Evolutionary conservation across 2,888 invertebrate genomes (phyloP).

Genomic region (Drosophila neonasuta): DNA sequence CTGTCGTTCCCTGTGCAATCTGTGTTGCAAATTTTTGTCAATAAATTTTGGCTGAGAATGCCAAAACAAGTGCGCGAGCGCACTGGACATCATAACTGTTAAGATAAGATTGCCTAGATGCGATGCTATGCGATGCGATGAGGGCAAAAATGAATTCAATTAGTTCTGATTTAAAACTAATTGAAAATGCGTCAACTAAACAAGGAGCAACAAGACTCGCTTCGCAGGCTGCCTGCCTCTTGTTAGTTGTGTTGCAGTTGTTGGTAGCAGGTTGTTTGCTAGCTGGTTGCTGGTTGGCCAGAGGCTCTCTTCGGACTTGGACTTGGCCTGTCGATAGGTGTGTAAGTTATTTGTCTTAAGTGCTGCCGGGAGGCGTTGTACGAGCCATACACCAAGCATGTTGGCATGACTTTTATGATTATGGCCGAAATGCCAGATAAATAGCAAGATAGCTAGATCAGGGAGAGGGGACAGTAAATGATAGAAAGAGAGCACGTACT

Average conservation of each 20-base stretch:
- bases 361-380: constrained; percentile 63
- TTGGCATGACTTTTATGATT: constrained; percentile 51
- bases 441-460: not conserved
- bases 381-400: constrained; percentile 26
- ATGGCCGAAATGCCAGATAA: constrained; percentile 31
- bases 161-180: constrained; percentile 76
- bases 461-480: not conserved
- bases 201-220: constrained; percentile 11
- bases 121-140: constrained; percentile 30
- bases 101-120: constrained; percentile 70
- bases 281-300: not conserved
- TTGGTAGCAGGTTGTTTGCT: not conserved
- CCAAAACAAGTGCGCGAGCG: constrained; percentile 58
- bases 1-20: constrained; percentile 64
- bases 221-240: not conserved
- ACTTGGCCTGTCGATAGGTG: constrained; percentile 65
- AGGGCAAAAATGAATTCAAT: constrained; percentile 67
- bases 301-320: constrained; percentile 5
- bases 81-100: constrained; percentile 69
- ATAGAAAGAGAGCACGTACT: constrained; percentile 19
- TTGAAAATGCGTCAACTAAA: constrained; percentile 70
- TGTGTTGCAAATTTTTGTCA: constrained; percentile 79
- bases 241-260: not conserved
- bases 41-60: constrained; percentile 76
- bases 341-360: constrained; percentile 75